Evolutionary conservation across 2,888 invertebrate species (phyloP).

Genomic region (Omphaloscelis lunosa): DNA sequence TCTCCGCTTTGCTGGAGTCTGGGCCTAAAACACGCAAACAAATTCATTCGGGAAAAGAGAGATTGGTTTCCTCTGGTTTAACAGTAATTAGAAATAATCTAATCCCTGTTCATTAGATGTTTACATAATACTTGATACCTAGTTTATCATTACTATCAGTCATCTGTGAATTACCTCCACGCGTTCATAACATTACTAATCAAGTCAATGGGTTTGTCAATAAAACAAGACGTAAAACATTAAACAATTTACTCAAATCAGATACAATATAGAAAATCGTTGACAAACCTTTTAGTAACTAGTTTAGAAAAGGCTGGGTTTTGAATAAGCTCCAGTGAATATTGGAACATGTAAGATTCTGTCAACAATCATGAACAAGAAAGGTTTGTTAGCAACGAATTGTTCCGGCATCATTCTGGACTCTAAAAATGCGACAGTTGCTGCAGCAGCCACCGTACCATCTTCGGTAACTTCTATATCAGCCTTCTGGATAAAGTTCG

Average conservation of each 20-base stretch:
- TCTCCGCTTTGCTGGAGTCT: too few relatives aligned
- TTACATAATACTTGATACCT: conserved; percentile 3
- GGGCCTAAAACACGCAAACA: neutral
- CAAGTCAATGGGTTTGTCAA: conserved; percentile 2
- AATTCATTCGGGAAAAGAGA: neutral
- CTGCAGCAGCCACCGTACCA: conserved; percentile 79
- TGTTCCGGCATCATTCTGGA: conserved; percentile 69
- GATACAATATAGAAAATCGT: neutral
- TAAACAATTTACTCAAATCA: conserved; percentile 22
- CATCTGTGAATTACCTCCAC: neutral
- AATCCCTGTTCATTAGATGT: neutral
- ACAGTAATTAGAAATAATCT: neutral
- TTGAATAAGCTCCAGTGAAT: conserved; percentile 84
- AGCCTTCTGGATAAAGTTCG: conserved; percentile 84
- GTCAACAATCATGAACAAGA: conserved; percentile 85
- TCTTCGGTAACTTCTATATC: conserved; percentile 84
- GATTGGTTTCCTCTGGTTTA: neutral
- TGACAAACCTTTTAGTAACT: conserved; percentile 9
- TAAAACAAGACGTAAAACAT: conserved; percentile 27
- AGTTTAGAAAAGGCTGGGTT: conserved; percentile 77
- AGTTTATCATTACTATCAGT: neutral
- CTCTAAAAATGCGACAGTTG: conserved; percentile 69
- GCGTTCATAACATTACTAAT: neutral
- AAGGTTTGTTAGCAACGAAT: conserved; percentile 81
- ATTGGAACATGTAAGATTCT: conserved; percentile 76